phyloP scores from a whole-genome alignment of 2,113 vertebrate species.

The Cynoglossus semilaevis region DNA sequence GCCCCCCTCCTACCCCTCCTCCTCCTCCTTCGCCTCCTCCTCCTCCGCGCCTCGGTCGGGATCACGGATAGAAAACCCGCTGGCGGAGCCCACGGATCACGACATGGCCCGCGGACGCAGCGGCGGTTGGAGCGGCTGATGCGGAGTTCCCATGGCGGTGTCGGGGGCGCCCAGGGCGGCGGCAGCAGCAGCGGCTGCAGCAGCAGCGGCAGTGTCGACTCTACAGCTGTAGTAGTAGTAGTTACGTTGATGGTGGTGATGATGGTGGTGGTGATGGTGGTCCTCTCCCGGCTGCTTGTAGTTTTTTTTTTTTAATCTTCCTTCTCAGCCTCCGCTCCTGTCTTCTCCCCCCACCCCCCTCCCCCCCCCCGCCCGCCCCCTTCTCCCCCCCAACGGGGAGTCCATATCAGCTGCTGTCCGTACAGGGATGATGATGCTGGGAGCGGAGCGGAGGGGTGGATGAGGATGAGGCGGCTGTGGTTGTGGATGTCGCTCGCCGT shows the following conservation, averaged over 20 bases:
- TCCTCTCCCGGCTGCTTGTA: constrained; percentile 52
- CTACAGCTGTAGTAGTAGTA: constrained; percentile 28
- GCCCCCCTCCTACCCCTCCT: constrained; percentile 2
- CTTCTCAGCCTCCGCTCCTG: constrained; percentile 61
- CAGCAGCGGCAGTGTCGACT: constrained; percentile 35
- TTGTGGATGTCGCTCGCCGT: too few species aligned
- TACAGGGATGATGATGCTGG: constrained; percentile 49
- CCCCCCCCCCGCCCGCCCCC: constrained; percentile 69
- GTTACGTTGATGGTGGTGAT: constrained; percentile 49
- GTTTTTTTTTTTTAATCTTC: constrained; percentile 54
- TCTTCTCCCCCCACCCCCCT: constrained; percentile 72
- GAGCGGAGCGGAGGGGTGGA: constrained; percentile 24
- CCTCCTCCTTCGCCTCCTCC: constrained; percentile 45
- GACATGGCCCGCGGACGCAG: constrained; percentile 81
- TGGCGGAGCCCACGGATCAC: constrained; percentile 79
- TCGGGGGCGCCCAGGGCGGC: constrained; percentile 74
- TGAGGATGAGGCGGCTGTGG: background rate
- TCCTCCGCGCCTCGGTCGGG: constrained; percentile 74
- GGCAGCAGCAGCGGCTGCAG: constrained; percentile 27
- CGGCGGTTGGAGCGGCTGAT: constrained; percentile 74
- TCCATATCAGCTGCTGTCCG: constrained; percentile 78
- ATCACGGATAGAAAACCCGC: constrained; percentile 77
- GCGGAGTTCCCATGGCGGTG: constrained; percentile 83
- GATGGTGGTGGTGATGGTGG: constrained; percentile 30
- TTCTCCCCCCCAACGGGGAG: constrained; percentile 77